Conservation (phyloP, 2,888 invertebrate genomes). For the Pyrochroa serraticornis region DNA sequence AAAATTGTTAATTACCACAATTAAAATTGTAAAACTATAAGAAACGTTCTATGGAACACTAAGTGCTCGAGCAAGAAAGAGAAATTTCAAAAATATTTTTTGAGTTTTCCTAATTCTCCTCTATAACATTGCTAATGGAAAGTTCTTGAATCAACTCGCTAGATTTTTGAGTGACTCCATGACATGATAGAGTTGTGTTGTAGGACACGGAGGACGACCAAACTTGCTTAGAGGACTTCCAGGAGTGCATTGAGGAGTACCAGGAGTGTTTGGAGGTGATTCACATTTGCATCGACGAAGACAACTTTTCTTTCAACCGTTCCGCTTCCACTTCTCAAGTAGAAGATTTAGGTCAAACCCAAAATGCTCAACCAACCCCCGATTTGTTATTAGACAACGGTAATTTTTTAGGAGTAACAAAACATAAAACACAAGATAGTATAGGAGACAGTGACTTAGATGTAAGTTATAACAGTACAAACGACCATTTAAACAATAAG, state of each 20-base stretch:
- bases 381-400: conserved; percentile 17
- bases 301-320: conserved; percentile 60
- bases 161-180: background rate
- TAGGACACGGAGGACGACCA: conserved; percentile 67
- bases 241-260: conserved; percentile 70
- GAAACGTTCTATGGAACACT: too few species aligned
- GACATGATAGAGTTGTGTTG: conserved; percentile 30
- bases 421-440: conserved; percentile 26
- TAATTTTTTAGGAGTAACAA: conserved; percentile 29
- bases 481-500: conserved; percentile 38
- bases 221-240: conserved; percentile 69
- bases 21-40: too few species aligned
- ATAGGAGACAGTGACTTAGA: conserved; percentile 48
- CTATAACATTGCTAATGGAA: too few species aligned
- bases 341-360: conserved; percentile 44
- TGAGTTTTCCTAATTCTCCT: too few species aligned
- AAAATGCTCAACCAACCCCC: conserved; percentile 23
- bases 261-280: conserved; percentile 68
- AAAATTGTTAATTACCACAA: too few species aligned
- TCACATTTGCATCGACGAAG: conserved; percentile 67
- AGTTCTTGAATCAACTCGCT: background rate
- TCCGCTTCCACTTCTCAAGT: conserved; percentile 49
- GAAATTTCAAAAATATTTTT: too few species aligned
- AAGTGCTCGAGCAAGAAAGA: too few species aligned
- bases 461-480: conserved; percentile 49